Evolutionary conservation across 2,888 invertebrate species (phyloP).

Genomic region (Euclidia mi): DNA sequence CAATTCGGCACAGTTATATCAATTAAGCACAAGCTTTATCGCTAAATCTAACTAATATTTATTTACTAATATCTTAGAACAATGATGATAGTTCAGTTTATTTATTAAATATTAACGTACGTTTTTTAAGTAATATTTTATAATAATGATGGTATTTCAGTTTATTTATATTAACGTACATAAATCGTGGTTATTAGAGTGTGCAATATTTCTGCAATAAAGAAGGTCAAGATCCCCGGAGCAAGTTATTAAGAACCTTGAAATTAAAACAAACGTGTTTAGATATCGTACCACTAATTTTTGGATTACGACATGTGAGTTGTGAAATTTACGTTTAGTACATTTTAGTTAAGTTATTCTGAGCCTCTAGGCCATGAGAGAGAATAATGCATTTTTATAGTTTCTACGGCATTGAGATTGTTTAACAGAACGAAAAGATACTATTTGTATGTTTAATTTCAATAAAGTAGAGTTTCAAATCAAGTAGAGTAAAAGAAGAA

Average conservation of each 20-base stretch:
- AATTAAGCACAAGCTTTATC: no score
- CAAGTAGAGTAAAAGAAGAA: no score
- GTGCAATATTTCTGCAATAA: slow-evolving; percentile 43
- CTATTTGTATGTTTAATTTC: no score
- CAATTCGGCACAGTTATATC: no score
- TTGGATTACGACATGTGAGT: slow-evolving; percentile 22
- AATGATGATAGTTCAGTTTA: no score
- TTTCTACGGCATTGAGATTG: no score
- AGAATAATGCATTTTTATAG: neutral
- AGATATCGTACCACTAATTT: slow-evolving; percentile 29
- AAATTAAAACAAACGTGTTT: slow-evolving; percentile 29
- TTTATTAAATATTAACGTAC: no score
- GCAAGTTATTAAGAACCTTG: slow-evolving; percentile 31
- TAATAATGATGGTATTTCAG: neutral
- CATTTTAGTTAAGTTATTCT: neutral
- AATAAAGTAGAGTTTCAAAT: no score
- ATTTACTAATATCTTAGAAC: no score
- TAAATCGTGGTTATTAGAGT: slow-evolving; percentile 32
- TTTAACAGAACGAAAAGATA: no score
- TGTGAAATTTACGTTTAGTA: slow-evolving; percentile 13
- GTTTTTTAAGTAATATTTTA: no score
- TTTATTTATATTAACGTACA: slow-evolving; percentile 20
- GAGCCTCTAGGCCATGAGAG: neutral
- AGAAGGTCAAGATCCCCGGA: slow-evolving; percentile 27
- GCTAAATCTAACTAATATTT: no score